Evolutionary conservation across 2,113 vertebrate species (phyloP).

Genomic region (Macrotus californicus): DNA sequence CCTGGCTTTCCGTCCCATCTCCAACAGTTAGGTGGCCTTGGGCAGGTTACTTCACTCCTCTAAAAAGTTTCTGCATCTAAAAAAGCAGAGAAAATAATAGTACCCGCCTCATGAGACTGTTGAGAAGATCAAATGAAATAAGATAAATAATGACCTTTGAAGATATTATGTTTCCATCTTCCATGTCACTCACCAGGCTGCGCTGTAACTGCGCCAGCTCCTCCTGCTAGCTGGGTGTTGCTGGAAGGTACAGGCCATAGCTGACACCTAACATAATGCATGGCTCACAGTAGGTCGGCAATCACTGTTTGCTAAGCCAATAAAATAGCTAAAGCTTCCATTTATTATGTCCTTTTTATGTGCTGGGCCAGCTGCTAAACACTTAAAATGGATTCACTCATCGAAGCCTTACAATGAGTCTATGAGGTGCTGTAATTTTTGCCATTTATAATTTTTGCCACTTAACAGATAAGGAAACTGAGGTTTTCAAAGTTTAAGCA

Average conservation of each 20-base stretch:
- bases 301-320: not conserved
- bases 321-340: not conserved
- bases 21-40: not conserved
- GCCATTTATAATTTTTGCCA: not conserved
- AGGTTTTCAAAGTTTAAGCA: slow-evolving; percentile 11
- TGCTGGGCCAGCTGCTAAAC: not conserved
- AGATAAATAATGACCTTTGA: not conserved
- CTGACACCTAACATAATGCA: not conserved
- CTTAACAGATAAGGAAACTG: slow-evolving; percentile 46
- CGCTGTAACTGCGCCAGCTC: not conserved
- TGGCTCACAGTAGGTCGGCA: not conserved
- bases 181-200: not conserved
- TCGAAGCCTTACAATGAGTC: not conserved
- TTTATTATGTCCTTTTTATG: not conserved
- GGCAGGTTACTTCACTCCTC: not conserved
- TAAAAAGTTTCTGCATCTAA: not conserved
- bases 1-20: not conserved
- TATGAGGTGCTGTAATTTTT: not conserved
- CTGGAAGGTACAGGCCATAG: not conserved
- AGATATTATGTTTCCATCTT: not conserved
- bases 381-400: not conserved
- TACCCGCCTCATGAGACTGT: not conserved
- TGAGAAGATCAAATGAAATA: not conserved
- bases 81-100: not conserved
- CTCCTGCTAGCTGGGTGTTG: not conserved